phyloP scores from a whole-genome alignment of 2,888 invertebrate genomes.

The Timandra comae region DNA sequence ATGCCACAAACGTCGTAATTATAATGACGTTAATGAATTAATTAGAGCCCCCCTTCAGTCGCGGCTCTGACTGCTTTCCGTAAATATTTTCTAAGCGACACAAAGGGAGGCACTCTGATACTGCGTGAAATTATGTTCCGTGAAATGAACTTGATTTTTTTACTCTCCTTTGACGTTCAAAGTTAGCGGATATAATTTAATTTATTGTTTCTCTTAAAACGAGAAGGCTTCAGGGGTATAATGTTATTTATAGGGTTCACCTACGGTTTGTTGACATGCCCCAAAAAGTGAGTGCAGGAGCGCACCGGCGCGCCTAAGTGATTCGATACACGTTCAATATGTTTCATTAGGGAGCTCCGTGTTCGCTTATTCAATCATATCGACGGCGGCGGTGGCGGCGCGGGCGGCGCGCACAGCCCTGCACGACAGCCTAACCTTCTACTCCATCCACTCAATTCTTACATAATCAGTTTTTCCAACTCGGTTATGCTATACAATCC shows the following conservation, averaged over 20 bases:
- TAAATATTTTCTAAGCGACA: constrained; percentile 59
- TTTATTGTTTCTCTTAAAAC: constrained; percentile 72
- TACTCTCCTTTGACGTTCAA: constrained; percentile 63
- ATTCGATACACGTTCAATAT: constrained; percentile 76
- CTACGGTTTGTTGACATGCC: constrained; percentile 63
- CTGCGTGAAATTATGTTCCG: constrained; percentile 62
- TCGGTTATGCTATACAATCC: constrained; percentile 55
- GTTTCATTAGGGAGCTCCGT: constrained; percentile 70
- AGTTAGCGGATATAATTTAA: constrained; percentile 67
- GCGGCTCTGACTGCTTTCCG: constrained; percentile 48
- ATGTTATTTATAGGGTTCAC: constrained; percentile 69
- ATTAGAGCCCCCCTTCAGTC: constrained; percentile 52
- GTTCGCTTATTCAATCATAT: constrained; percentile 73
- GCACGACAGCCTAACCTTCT: constrained; percentile 30
- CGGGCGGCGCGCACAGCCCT: constrained; percentile 35
- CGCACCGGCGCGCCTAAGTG: constrained; percentile 67
- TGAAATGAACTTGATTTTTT: constrained; percentile 62
- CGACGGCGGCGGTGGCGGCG: constrained; percentile 40
- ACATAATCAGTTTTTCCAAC: constrained; percentile 66
- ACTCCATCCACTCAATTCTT: constrained; percentile 51
- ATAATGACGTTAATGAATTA: constrained; percentile 64
- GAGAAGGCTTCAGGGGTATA: constrained; percentile 57
- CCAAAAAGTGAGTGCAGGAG: constrained; percentile 65
- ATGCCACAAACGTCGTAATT: constrained; percentile 51
- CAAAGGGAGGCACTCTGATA: constrained; percentile 49